Evolutionary conservation across 2,888 invertebrate genomes (phyloP), one percentile per base, ranked within the genome.

Genomic region (Heliothis peltigera): DNA sequence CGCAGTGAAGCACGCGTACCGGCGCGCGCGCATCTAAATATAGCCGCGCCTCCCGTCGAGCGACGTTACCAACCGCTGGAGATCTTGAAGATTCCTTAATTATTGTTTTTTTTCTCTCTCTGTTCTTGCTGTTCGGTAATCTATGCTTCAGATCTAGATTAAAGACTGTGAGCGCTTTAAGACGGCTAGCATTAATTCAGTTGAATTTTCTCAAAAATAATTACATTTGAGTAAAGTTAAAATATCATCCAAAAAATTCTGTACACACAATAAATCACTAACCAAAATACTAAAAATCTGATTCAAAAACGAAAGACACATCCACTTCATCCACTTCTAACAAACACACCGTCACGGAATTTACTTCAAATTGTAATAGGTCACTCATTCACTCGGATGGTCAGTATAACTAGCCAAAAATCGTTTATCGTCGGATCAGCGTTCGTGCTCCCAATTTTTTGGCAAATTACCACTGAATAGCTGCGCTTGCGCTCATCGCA

Each of bases 71-170:
- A 79, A 80, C 80, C 84, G 86, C 90, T 91, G 91, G 90, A 91
- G 90, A 91, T 89, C 91, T 91, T 89, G 90, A 91, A 92, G 89
- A 92, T 92, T 91, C 90, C 88, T 89, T 87, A 85, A 87, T 88
- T 83, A 83, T 85, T 81, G 77, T 80, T 81, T 78, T 82, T 79
- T 77, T 52, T 68, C 54, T 55, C 51, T 61, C 59, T 49, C 42
- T 32, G 32, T 2, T 32, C 12, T 8, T 32, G 18, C 57, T 64
- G 71, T 80, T 73, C 63, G 64, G 74, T 77, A 78, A 82, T 75
- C 70, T 63, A 74, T 66, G 64, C 67, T 58, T 66, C 57, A 60
- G 62, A 70, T 62, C 54, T 60, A 22, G 51, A 60, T 17, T n/a
- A 25, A 15, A 25, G 44, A 48, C 51, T 58, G 43, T 43, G 55